phyloP scores from a whole-genome alignment of 2,888 invertebrate genomes.

The Apodemia duryi region DNA sequence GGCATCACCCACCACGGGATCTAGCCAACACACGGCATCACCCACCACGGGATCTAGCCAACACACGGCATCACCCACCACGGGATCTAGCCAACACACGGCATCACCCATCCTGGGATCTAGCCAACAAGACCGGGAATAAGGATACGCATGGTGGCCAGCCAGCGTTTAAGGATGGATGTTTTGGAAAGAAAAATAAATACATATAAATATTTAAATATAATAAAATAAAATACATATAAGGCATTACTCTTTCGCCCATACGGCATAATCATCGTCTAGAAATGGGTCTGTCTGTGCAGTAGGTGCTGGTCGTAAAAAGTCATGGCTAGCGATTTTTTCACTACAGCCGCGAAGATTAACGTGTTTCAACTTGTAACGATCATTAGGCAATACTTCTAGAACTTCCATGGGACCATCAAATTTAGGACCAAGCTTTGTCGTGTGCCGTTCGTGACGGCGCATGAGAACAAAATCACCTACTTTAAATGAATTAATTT shows the following conservation, averaged over 20 bases:
- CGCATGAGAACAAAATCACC: conserved; percentile 30
- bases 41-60: too few species aligned
- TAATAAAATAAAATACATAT: too few species aligned
- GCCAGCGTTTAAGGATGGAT: conserved; percentile 23
- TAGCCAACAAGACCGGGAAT: conserved; percentile 19
- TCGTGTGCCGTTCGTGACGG: conserved; percentile 19
- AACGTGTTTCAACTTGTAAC: conserved; percentile 27
- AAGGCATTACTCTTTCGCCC: too few species aligned
- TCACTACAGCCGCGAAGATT: conserved; percentile 22
- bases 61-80: too few species aligned
- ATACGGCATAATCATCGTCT: too few species aligned
- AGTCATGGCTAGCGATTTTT: conserved; percentile 27
- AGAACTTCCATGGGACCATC: conserved; percentile 28
- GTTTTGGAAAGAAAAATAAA: background rate
- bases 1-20: too few species aligned
- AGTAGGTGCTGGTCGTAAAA: conserved; percentile 20
- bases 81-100: background rate
- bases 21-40: too few species aligned
- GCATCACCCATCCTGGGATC: background rate
- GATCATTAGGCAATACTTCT: conserved; percentile 25
- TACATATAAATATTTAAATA: too few species aligned
- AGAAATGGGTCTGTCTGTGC: too few species aligned
- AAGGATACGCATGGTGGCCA: conserved; percentile 27
- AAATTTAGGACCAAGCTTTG: too few species aligned
- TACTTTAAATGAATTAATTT: conserved; percentile 23